Evolutionary conservation across 2,888 invertebrate genomes (phyloP), one percentile per base, ranked within the genome.

Genomic region (Ellobium chinense): DNA sequence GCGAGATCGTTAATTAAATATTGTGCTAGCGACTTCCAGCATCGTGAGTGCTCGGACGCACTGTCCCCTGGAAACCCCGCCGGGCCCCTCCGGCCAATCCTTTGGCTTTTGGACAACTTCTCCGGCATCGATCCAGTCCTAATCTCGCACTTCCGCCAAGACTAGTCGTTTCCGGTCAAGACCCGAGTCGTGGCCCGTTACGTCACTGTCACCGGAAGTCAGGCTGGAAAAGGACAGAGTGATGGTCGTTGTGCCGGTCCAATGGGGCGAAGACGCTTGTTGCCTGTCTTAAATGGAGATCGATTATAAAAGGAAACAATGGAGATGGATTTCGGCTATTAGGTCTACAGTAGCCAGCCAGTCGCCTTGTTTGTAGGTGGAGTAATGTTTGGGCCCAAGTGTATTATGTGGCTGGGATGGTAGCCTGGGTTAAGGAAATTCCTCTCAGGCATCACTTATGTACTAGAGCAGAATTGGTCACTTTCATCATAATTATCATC

Each of bases 81-180:
- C 65, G 4, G 29, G 65, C n/a, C 65, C 29, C n/a, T 7, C 31
- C 65, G 5, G 27, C 27, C 5, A 65, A n/a, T 34, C 68, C 31
- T 31, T 63, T 29, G 63, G 63, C 29, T 29, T 31, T 18, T 63
- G 31, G 29, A 12, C 29, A 63, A 31, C 63, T n/a, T 18, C 63
- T 63, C 29, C 63, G 29, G 29, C 29, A 63, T 63, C 63, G 63
- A 63, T 27, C 63, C 29, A 34, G 36, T 14, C 66, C 54, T 54
- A 70, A 70, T 54, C 54, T 70, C 29, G 70, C 70, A 54, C 70
- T 70, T 70, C 70, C 70, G 70, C 70, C 70, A 70, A 70, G 70
- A 70, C 70, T 70, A 14, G 70, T 12, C 70, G 37, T 54, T 46
- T 70, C 70, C 70, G 70, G 70, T 70, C 70, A 70, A 70, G 70